Evolutionary conservation across 2,888 invertebrate genomes (phyloP).

Genomic region (Anthophora plumipes): DNA sequence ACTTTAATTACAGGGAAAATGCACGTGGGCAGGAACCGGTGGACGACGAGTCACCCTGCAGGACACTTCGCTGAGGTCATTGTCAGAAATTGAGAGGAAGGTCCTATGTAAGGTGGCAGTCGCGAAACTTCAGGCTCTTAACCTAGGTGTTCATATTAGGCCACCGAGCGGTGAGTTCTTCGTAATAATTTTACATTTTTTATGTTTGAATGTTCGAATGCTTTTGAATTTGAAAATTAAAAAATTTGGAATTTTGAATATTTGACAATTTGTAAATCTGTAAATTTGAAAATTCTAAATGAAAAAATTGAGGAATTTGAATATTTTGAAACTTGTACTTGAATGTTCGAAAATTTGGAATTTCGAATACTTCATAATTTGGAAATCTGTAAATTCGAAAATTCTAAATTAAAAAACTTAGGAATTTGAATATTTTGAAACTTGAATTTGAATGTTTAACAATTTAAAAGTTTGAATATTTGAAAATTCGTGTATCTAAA

Average conservation of each 20-base stretch:
- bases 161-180: slow-evolving; percentile 91
- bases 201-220: not conserved
- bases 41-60: slow-evolving; percentile 90
- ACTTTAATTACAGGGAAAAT: slow-evolving; percentile 88
- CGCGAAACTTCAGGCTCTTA: slow-evolving; percentile 93
- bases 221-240: not conserved
- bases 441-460: too few relatives aligned
- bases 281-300: not conserved
- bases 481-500: not conserved
- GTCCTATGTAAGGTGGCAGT: slow-evolving; percentile 94
- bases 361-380: not conserved
- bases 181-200: not conserved
- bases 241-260: not conserved
- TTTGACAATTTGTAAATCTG: not conserved
- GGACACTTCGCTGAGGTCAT: slow-evolving; percentile 89
- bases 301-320: too few relatives aligned
- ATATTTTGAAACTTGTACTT: not conserved
- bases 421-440: not conserved
- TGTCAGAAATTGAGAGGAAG: slow-evolving; percentile 92
- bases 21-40: slow-evolving; percentile 90
- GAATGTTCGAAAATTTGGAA: not conserved
- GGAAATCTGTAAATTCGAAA: not conserved
- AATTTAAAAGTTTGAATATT: not conserved
- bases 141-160: slow-evolving; percentile 92
- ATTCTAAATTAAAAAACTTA: not conserved